phyloP scores from a whole-genome alignment of 2,888 invertebrate species.

The Trachelus stipa region DNA sequence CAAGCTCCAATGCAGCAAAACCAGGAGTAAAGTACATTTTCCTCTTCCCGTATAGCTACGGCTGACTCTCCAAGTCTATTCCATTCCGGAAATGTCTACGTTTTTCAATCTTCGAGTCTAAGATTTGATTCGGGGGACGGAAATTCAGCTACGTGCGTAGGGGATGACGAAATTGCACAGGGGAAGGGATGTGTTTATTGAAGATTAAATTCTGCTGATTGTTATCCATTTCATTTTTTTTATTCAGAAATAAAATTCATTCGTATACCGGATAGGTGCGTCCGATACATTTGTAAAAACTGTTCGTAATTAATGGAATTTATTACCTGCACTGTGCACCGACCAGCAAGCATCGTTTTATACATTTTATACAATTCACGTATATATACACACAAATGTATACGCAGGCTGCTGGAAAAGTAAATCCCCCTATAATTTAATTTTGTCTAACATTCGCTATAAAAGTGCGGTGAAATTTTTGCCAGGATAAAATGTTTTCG shows the following conservation, averaged over 20 bases:
- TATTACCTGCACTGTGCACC: neutral
- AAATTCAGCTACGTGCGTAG: neutral
- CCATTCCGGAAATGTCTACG: neutral
- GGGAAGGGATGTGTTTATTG: neutral
- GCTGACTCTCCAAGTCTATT: neutral
- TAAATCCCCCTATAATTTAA: neutral
- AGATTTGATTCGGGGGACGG: neutral
- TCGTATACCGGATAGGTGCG: neutral
- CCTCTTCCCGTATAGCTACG: neutral
- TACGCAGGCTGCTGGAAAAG: neutral
- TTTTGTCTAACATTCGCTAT: neutral
- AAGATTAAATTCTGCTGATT: neutral
- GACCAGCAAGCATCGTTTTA: neutral
- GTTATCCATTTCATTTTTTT: neutral
- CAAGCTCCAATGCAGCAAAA: neutral
- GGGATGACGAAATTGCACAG: neutral
- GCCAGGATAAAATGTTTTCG: neutral
- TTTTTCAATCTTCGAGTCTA: neutral
- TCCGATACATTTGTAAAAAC: neutral
- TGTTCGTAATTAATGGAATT: neutral
- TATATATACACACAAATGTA: no score
- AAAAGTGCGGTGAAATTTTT: constrained; percentile 2
- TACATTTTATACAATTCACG: no score
- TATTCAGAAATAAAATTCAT: neutral
- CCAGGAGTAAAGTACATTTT: neutral